Percentiles rank a stretch among this genome's conserved stretches.
These are phyloP conservation scores for Peromyscus californicus DNA, from an alignment of 2,113 vertebrate genomes.

Conservation along the genomic window DNA sequence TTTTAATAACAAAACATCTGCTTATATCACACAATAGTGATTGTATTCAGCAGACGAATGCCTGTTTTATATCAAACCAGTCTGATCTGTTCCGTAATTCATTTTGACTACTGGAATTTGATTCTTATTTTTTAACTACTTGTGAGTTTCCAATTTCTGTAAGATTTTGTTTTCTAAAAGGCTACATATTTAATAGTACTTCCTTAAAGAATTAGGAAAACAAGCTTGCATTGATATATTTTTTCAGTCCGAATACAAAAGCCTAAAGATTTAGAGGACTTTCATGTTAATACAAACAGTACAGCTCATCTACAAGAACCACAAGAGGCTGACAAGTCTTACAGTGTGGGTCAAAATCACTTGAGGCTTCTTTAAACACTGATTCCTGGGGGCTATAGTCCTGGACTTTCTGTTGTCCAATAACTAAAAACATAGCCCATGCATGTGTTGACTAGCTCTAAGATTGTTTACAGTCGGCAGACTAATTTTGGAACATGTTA, in stretches of 20 bases:
- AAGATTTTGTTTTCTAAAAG: too few species aligned
- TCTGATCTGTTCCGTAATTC: slow-evolving; percentile 47
- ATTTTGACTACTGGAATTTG: background rate
- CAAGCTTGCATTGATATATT: background rate
- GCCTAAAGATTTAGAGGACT: background rate
- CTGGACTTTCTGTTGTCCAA: background rate
- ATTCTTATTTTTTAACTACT: background rate
- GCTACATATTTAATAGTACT: background rate
- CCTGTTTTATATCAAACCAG: background rate
- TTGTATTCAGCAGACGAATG: slow-evolving; percentile 3
- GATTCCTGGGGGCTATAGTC: background rate
- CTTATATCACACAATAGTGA: background rate
- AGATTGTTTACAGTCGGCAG: background rate
- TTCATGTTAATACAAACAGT: background rate
- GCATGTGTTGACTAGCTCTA: background rate
- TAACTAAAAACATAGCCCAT: background rate
- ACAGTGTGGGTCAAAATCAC: background rate
- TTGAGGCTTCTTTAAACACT: background rate
- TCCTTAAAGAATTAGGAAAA: background rate
- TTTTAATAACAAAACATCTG: slow-evolving; percentile 35
- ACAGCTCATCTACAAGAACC: background rate
- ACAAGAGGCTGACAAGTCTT: background rate
- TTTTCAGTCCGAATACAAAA: background rate
- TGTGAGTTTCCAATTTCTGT: background rate
- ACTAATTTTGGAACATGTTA: background rate